Percentiles rank a stretch among this genome's conserved stretches.
Evolutionary conservation across 2,113 vertebrate species (phyloP).

Genomic region (Phaetusa simplex): DNA sequence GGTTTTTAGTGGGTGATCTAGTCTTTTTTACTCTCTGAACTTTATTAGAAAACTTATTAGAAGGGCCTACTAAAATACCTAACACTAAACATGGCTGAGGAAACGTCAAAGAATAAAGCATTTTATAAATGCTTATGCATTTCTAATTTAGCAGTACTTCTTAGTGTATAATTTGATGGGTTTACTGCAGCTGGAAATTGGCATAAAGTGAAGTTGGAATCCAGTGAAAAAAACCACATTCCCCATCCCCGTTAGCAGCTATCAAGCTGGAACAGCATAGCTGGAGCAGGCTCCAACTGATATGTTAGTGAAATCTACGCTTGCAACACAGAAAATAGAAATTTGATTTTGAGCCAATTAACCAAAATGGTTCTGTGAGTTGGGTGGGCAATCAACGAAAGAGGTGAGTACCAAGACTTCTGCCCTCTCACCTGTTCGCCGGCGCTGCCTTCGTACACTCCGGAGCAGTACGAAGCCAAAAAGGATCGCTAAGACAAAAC

Average conservation of each 20-base stretch:
- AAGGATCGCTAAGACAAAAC: neutral
- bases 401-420: neutral
- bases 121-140: neutral
- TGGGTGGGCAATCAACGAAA: neutral
- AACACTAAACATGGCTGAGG: neutral
- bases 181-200: constrained; percentile 14
- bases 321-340: neutral
- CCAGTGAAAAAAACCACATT: constrained; percentile 1
- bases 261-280: neutral
- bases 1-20: neutral
- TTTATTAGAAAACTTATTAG: neutral
- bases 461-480: neutral
- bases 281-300: neutral
- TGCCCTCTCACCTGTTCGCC: neutral
- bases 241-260: neutral
- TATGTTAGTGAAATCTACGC: neutral
- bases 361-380: neutral
- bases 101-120: neutral
- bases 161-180: neutral
- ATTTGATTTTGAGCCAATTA: neutral
- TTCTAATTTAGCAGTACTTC: neutral
- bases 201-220: constrained; percentile 15
- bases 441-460: neutral
- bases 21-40: neutral
- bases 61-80: neutral